phyloP scores from a whole-genome alignment of 2,888 invertebrate species.

The Lepetodrilus schrolli region DNA sequence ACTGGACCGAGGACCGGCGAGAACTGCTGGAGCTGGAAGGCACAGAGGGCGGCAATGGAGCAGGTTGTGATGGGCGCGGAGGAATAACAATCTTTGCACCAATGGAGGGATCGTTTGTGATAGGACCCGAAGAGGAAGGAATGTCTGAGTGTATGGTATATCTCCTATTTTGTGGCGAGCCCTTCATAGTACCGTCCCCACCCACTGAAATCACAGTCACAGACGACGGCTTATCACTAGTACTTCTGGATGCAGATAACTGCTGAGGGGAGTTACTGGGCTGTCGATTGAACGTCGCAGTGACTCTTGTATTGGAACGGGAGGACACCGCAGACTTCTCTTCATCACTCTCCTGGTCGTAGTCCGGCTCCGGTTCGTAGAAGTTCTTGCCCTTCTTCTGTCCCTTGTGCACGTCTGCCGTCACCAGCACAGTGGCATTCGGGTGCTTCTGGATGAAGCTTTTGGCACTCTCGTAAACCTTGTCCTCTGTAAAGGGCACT shows the following conservation, averaged over 20 bases:
- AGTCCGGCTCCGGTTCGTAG: conserved; percentile 66
- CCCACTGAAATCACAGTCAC: conserved; percentile 65
- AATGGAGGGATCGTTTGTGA: conserved; percentile 8
- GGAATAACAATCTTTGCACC: conserved; percentile 45
- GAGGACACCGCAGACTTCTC: conserved; percentile 36
- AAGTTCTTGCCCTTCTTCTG: conserved; percentile 43
- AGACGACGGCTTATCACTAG: conserved; percentile 40
- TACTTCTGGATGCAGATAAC: conserved; percentile 27
- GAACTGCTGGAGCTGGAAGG: conserved; percentile 44
- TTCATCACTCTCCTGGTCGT: conserved; percentile 59
- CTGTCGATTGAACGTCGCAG: conserved; percentile 1
- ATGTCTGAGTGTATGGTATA: conserved; percentile 40
- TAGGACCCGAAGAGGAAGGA: conserved; percentile 39
- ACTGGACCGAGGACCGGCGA: conserved; percentile 42
- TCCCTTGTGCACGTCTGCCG: conserved; percentile 58
- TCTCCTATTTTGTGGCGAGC: conserved; percentile 28
- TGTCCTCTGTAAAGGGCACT: conserved; percentile 67
- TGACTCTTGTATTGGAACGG: not conserved
- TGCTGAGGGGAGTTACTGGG: conserved; percentile 13
- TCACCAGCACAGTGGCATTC: conserved; percentile 66
- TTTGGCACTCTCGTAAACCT: conserved; percentile 63
- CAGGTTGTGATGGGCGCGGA: conserved; percentile 53
- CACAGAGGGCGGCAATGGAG: conserved; percentile 39
- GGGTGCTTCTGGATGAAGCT: conserved; percentile 67
- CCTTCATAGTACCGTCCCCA: conserved; percentile 39